Percentiles rank a stretch among this genome's conserved stretches.
Evolutionary conservation across 2,888 invertebrate species (phyloP).

Genomic region (Tiliacea aurago): DNA sequence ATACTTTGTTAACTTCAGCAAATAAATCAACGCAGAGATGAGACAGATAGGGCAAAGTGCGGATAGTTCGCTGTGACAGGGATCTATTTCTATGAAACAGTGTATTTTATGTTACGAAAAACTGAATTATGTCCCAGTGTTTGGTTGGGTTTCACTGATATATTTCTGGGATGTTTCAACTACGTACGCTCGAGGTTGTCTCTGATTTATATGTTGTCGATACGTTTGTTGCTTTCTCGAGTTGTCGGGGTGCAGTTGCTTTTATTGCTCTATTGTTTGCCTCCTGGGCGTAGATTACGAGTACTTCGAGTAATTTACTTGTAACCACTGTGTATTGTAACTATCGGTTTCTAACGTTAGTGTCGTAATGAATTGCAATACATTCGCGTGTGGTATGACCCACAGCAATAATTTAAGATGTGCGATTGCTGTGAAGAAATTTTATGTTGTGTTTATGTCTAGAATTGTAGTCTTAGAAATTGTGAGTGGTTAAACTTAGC

Average conservation of each 20-base stretch:
- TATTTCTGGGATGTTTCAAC: slow-evolving; percentile 72
- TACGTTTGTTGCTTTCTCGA: slow-evolving; percentile 84
- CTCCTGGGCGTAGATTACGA: slow-evolving; percentile 79
- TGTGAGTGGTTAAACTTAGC: slow-evolving; percentile 40
- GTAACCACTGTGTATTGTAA: slow-evolving; percentile 80
- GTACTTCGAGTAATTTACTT: slow-evolving; percentile 82
- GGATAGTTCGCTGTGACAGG: slow-evolving; percentile 54
- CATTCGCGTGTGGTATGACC: slow-evolving; percentile 72
- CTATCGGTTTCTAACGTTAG: slow-evolving; percentile 76
- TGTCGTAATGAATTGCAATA: slow-evolving; percentile 79
- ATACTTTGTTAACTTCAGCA: slow-evolving; percentile 65
- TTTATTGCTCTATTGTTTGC: slow-evolving; percentile 89
- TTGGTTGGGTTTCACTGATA: slow-evolving; percentile 73
- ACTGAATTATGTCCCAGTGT: slow-evolving; percentile 75
- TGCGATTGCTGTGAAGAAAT: slow-evolving; percentile 69
- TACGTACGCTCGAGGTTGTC: slow-evolving; percentile 78
- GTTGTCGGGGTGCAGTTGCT: slow-evolving; percentile 77
- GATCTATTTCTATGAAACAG: slow-evolving; percentile 66
- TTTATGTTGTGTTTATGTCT: slow-evolving; percentile 58
- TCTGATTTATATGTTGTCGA: slow-evolving; percentile 87
- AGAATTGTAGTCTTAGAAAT: slow-evolving; percentile 50
- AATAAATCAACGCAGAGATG: slow-evolving; percentile 79
- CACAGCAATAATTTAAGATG: slow-evolving; percentile 70
- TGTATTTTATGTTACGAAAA: slow-evolving; percentile 76
- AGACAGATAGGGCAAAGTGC: slow-evolving; percentile 71